Evolutionary conservation across 2,888 invertebrate species (phyloP).

Genomic region (Julus scanicus): DNA sequence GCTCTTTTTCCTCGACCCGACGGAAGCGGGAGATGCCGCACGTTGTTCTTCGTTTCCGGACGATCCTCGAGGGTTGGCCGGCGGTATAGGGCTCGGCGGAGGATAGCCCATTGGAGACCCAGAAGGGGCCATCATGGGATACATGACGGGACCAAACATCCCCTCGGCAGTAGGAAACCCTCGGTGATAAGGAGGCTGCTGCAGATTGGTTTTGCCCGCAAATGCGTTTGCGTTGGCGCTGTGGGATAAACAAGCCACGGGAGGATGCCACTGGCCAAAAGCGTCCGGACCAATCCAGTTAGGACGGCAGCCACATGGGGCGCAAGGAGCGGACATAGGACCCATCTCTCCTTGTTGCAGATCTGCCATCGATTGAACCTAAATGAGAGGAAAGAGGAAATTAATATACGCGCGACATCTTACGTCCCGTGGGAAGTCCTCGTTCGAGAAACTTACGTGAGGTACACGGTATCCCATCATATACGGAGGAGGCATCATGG

Average conservation of each 20-base stretch:
- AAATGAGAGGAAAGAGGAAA: not conserved
- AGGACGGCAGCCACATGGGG: slow-evolving; percentile 33
- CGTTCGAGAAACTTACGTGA: not conserved
- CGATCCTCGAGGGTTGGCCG: not conserved
- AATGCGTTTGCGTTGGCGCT: not conserved
- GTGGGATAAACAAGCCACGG: slow-evolving; percentile 40
- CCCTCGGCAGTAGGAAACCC: not conserved
- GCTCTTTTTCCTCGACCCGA: not conserved
- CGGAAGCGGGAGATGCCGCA: slow-evolving; percentile 45
- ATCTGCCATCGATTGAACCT: slow-evolving; percentile 56
- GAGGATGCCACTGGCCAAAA: slow-evolving; percentile 53
- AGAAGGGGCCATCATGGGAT: not conserved
- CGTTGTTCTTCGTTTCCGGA: not conserved
- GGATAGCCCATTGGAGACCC: slow-evolving; percentile 9
- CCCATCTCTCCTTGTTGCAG: slow-evolving; percentile 41
- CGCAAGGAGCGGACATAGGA: slow-evolving; percentile 12
- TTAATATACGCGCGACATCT: not conserved
- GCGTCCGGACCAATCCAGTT: slow-evolving; percentile 54
- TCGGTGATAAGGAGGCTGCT: not conserved
- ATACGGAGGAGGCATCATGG: not conserved
- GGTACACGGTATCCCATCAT: slow-evolving; percentile 52
- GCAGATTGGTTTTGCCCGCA: not conserved
- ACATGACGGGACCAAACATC: not conserved
- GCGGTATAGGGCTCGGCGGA: not conserved
- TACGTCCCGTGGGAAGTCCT: not conserved